These are phyloP conservation scores for Zaprionus vittiger DNA, from an alignment of 1,140 invertebrate genomes.

Conservation along the genomic window DNA sequence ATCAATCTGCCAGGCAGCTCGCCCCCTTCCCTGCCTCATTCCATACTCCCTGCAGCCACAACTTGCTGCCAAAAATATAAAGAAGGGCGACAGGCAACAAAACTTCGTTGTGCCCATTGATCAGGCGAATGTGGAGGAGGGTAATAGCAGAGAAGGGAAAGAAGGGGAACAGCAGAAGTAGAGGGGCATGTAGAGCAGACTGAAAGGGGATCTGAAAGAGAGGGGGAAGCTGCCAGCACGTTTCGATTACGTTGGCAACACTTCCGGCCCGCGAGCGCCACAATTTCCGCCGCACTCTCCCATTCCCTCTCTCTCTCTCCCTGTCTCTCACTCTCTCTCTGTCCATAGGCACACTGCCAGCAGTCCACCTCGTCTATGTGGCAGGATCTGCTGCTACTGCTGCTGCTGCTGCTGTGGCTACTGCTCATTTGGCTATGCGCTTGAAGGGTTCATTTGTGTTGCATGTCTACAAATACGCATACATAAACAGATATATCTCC, in stretches of 20 bases:
- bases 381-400: slow-evolving; percentile 15
- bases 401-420: slow-evolving; percentile 9
- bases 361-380: slow-evolving; percentile 19
- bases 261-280: slow-evolving; percentile 78
- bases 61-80: slow-evolving; percentile 23
- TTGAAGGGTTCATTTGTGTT: slow-evolving; percentile 76
- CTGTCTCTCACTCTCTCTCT: slow-evolving; percentile 18
- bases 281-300: slow-evolving; percentile 64
- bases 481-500: slow-evolving; percentile 3
- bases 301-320: neutral
- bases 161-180: too few species aligned
- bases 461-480: slow-evolving; percentile 11
- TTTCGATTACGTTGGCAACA: slow-evolving; percentile 80
- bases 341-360: slow-evolving; percentile 69
- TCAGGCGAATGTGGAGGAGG: slow-evolving; percentile 34
- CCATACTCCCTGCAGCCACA: neutral
- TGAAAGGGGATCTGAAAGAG: neutral
- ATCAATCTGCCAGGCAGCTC: too few species aligned
- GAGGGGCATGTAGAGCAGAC: too few species aligned
- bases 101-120: slow-evolving; percentile 29
- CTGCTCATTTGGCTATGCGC: slow-evolving; percentile 59
- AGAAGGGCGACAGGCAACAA: neutral
- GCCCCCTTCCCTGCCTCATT: neutral
- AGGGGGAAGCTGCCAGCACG: slow-evolving; percentile 45
- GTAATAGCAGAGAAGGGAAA: neutral